Conservation (phyloP, 2,113 vertebrate genomes). For the Dromas ardeola region DNA sequence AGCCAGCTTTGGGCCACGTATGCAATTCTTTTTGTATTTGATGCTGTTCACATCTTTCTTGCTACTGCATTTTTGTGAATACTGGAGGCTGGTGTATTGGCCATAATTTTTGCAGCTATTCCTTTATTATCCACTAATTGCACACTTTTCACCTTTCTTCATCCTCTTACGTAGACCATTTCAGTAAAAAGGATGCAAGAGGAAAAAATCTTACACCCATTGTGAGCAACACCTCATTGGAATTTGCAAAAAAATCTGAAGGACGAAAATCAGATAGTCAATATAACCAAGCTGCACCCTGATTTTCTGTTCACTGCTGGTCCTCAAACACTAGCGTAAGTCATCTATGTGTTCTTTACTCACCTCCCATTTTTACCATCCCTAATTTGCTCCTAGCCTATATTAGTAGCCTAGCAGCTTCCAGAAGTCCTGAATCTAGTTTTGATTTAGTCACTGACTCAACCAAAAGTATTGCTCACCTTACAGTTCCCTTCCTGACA, state of each 20-base stretch:
- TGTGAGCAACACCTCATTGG: neutral
- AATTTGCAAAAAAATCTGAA: neutral
- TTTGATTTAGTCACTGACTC: neutral
- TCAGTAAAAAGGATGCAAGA: neutral
- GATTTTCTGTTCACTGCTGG: neutral
- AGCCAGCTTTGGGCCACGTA: neutral
- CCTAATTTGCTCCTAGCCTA: neutral
- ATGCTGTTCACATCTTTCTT: neutral
- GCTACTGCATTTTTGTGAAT: neutral
- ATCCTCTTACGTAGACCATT: neutral
- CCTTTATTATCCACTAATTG: neutral
- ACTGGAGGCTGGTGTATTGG: neutral
- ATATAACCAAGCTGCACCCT: neutral
- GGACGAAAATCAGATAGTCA: neutral
- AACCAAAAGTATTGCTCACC: neutral
- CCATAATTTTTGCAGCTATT: neutral
- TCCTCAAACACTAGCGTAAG: neutral
- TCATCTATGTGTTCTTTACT: neutral
- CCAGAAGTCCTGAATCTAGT: neutral
- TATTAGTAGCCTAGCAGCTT: neutral
- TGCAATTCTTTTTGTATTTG: neutral
- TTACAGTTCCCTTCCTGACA: neutral
- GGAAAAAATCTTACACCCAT: neutral
- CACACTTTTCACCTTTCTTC: neutral
- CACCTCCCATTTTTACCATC: neutral